phyloP scores from a whole-genome alignment of 2,113 vertebrate genomes.

The Planiliza haematocheilus region DNA sequence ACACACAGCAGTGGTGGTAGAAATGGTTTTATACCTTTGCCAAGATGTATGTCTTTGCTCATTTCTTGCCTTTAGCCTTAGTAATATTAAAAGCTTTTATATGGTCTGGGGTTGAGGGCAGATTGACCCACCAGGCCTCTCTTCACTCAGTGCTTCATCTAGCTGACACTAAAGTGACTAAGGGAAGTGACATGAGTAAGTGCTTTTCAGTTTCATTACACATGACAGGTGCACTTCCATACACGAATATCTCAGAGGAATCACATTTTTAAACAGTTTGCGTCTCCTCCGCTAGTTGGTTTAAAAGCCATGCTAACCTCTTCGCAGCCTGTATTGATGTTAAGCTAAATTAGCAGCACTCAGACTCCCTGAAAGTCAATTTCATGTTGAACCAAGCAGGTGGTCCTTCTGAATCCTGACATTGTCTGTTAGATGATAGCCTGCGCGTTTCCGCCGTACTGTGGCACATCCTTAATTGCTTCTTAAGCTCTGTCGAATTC shows the following conservation, averaged over 20 bases:
- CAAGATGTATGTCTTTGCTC: neutral
- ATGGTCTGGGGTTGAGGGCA: neutral
- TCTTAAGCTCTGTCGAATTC: conserved; percentile 61
- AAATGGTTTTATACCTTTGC: neutral
- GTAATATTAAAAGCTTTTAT: conserved; percentile 1
- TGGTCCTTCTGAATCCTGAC: conserved; percentile 26
- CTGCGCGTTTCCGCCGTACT: conserved; percentile 12
- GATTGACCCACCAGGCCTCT: conserved; percentile 23
- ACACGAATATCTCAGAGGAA: conserved; percentile 19
- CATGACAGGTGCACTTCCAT: conserved; percentile 28
- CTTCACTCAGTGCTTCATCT: conserved; percentile 5
- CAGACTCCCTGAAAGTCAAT: conserved; percentile 40
- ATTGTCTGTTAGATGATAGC: neutral
- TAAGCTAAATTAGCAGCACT: conserved; percentile 48
- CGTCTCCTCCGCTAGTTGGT: conserved; percentile 5
- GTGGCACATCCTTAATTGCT: conserved; percentile 54
- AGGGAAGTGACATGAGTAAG: conserved; percentile 2
- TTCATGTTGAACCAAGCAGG: conserved; percentile 37
- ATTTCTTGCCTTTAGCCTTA: neutral
- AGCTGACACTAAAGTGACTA: neutral
- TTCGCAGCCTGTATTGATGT: conserved; percentile 50
- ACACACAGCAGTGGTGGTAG: neutral
- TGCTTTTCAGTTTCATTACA: conserved; percentile 17
- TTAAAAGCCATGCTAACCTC: conserved; percentile 35
- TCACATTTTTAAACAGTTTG: conserved; percentile 13